Base-by-base conservation (phyloP, 2,113 vertebrate species). In the Neofelis nebulosa region DNA sequence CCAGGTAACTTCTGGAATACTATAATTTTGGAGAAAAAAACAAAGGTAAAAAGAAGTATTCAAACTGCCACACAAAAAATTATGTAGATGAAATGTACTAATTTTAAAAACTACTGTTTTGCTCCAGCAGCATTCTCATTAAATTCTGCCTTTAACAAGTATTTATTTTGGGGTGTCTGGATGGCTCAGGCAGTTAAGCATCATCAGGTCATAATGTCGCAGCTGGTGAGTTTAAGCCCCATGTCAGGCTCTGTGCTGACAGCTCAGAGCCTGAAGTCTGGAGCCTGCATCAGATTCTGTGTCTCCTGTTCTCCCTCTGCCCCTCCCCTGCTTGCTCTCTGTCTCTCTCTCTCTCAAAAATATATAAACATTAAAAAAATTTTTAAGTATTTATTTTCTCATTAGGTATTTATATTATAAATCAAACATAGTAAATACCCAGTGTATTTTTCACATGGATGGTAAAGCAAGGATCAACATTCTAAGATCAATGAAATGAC, bases 391-490 rank as follows among this genome's bases (percentile, higher is more conserved):
- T 82, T 86, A 76, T 95, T 69, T 94, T 93, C 45, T 91, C 71
- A 94, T 55, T 92, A 86, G 94, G 91, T n/a, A 81, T 25, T 91
- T 76, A 96, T 14, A 89, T 0, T 66, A 3, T 25, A 92, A 97
- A 95, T 66, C 5, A 45, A 89, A 91, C 48, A 91, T 5, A 71
- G 27, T 89, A 82, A 80, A 96, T 66, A 74, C 76, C 61, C 36
- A 71, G 85, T 29, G 2, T 61, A 33, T 80, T 68, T 95, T 85
- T 89, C 16, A 76, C 50, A 95, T 41, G 50, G 10, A 91, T 81
- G 12, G 69, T 27, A 41, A 96, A 97, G 65, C 25, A 80, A 69
- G 18, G 13, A 85, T 50, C 25, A 76, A 95, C 36, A 96, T 74
- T 97, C 41, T 80, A 92, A 88, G 94, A 91, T 11, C 41, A 78